Base-by-base conservation (phyloP, 2,113 vertebrate genomes). In the Oenanthe melanoleuca region DNA sequence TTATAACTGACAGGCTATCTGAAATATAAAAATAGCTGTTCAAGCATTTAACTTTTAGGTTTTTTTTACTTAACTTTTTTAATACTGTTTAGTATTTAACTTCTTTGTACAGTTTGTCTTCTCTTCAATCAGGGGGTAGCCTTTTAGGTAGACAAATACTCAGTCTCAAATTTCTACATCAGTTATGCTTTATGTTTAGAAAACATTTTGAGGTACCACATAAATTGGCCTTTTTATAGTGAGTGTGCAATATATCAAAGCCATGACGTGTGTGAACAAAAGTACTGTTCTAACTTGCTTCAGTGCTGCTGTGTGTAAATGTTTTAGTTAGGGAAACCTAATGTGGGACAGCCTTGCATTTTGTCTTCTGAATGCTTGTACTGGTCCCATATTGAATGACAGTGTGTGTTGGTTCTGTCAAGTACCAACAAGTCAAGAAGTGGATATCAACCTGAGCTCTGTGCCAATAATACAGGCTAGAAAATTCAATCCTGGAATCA, bases 21-120 rank as follows among this genome's bases (percentile, higher is more conserved):
- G 42, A 85, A 83, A 82, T 63, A 63, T 80, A 29, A 86, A 92
- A 95, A 52, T 33, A 94, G 55, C 50, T 66, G 26, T 79, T 91
- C 29, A 57, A 5, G 22, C 31, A 25, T 82, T 73, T 66, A 52
- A 42, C 23, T 71, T 81, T 79, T 79, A 59, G 45, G 78, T 4
- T 37, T 37, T 37, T 37, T 37, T 37, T 37, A 37, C 34, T 37
- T 37, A 37, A 37, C 34, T 37, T 37, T 37, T 37, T 37, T 37
- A 37, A 37, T 37, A 37, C 34, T 37, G 34, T 37, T 37, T 37
- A 37, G 2, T 75, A 44, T 94, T 91, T 61, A 83, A 61, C 67
- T 70, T 47, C 13, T 86, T 86, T 44, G 6, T 74, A 44, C 8
- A 33, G 14, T 50, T 93, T 78, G 31, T 70, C 66, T 89, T 38